Base-by-base conservation (phyloP, 2,113 vertebrate species). In the Mastomys coucha region DNA sequence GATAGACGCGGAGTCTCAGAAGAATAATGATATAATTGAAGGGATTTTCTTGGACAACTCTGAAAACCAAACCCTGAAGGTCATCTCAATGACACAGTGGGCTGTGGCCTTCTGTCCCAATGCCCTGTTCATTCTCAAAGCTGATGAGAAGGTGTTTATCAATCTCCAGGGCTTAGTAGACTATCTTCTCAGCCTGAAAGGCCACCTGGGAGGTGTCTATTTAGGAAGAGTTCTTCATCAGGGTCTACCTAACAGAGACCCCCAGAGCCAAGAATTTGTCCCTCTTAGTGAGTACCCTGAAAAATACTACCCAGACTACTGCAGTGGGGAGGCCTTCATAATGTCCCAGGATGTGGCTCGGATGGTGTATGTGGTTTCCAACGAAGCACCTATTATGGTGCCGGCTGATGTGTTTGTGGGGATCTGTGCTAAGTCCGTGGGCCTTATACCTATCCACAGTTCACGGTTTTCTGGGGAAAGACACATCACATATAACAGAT, bases 331-430 rank as follows among this genome's bases (percentile, higher is more conserved):
- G 0, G 99, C 99, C 0, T 99, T 99, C 13, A 96, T 99, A 75
- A 33, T 99, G 31, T 99, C 99, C 6, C 99, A 99, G 95, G 99
- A 99, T 0, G 99, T 99, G 7, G 98, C 99, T 53, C 97, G 99
- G 39, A 99, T 99, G 98, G 98, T 99, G 33, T 99, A 98, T 0
- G 98, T 99, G 4, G 99, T 99, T 0, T 98, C 99, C 12, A 88
- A 97, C 63, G 97, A 97, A 22, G 98, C 98, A 42, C 95, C 96
- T 0, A 28, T 97, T 9, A 97, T 95, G 0, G 92, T 99, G 42
- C 98, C 99, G 9, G 97, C 99, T 0, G 99, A 99, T 2, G 91
- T 99, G 0, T 99, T 99, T 19, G 95, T 99, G 12, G 99, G 99
- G 0, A 97, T 99, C 76, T 99, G 99, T 94, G 99, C 99, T 19